Conservation (phyloP, 2,888 invertebrate species). For the Lithophane socia region DNA sequence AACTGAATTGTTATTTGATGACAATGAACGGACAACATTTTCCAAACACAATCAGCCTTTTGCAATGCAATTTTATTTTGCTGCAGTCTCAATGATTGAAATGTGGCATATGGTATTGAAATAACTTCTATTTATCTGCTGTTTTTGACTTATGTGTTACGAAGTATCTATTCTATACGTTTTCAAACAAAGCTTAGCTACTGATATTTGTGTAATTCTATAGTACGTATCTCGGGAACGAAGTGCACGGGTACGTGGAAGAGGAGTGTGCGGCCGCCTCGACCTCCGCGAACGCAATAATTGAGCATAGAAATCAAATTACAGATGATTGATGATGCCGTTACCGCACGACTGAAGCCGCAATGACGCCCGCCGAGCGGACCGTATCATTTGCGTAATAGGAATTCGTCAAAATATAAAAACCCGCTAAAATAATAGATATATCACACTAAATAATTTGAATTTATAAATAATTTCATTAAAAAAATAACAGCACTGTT, state of each 20-base stretch:
- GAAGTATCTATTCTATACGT: conserved; percentile 8
- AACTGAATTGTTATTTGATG: conserved; percentile 61
- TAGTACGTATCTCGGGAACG: conserved; percentile 72
- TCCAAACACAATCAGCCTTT: conserved; percentile 45
- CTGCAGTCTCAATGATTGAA: conserved; percentile 48
- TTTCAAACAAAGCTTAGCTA: conserved; percentile 45
- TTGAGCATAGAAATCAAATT: conserved; percentile 91
- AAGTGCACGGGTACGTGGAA: conserved; percentile 78
- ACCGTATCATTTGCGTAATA: conserved; percentile 88
- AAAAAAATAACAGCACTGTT: background rate
- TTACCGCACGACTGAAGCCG: conserved; percentile 88
- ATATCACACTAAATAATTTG: conserved; percentile 39
- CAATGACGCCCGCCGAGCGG: conserved; percentile 84
- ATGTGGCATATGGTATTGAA: conserved; percentile 36
- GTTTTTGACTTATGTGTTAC: conserved; percentile 11
- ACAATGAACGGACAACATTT: conserved; percentile 54
- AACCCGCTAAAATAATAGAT: conserved; percentile 37
- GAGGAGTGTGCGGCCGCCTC: conserved; percentile 81
- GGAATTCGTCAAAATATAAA: conserved; percentile 82
- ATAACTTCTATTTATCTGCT: conserved; percentile 13
- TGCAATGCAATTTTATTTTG: conserved; percentile 45
- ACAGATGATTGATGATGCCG: conserved; percentile 90
- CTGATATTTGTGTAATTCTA: conserved; percentile 68
- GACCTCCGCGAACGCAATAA: conserved; percentile 90
- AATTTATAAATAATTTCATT: conserved; percentile 3